Evolutionary conservation across 2,888 invertebrate species (phyloP).

Genomic region (Eledona agricola): DNA sequence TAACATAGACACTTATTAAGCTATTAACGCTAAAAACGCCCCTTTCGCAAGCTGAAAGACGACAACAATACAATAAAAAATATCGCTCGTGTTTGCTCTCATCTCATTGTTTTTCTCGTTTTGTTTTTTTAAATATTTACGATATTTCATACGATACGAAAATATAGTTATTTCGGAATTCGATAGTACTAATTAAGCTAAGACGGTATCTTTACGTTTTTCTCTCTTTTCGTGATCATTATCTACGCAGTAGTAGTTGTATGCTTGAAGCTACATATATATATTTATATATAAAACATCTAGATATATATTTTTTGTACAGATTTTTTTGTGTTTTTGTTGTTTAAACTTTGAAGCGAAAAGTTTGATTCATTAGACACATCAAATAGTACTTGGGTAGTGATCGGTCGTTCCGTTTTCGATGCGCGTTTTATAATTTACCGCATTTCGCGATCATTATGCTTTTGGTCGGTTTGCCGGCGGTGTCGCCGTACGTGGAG

Average conservation of each 20-base stretch:
- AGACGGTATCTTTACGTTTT: slow-evolving; percentile 47
- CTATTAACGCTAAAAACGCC: slow-evolving; percentile 37
- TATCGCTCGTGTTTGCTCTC: slow-evolving; percentile 47
- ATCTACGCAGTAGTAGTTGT: slow-evolving; percentile 44
- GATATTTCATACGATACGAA: slow-evolving; percentile 56
- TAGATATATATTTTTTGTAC: slow-evolving; percentile 47
- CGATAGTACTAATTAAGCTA: slow-evolving; percentile 54
- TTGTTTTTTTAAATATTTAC: slow-evolving; percentile 37
- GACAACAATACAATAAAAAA: slow-evolving; percentile 55
- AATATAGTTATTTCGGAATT: slow-evolving; percentile 61
- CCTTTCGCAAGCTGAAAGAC: slow-evolving; percentile 48
- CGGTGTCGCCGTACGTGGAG: slow-evolving; percentile 78
- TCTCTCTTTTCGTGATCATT: slow-evolving; percentile 37
- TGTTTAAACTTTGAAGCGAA: slow-evolving; percentile 37
- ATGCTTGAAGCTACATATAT: slow-evolving; percentile 59
- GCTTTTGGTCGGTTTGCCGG: slow-evolving; percentile 79
- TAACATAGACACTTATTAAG: slow-evolving; percentile 46
- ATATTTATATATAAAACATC: slow-evolving; percentile 59
- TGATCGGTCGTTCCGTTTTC: slow-evolving; percentile 25
- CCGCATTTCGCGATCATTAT: slow-evolving; percentile 80
- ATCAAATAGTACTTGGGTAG: slow-evolving; percentile 33
- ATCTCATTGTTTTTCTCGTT: no score
- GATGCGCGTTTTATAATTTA: slow-evolving; percentile 65
- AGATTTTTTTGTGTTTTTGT: slow-evolving; percentile 35
- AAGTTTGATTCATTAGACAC: slow-evolving; percentile 39